Conservation (phyloP, 2,797 vertebrate genomes). For the Poecilia gillii region DNA sequence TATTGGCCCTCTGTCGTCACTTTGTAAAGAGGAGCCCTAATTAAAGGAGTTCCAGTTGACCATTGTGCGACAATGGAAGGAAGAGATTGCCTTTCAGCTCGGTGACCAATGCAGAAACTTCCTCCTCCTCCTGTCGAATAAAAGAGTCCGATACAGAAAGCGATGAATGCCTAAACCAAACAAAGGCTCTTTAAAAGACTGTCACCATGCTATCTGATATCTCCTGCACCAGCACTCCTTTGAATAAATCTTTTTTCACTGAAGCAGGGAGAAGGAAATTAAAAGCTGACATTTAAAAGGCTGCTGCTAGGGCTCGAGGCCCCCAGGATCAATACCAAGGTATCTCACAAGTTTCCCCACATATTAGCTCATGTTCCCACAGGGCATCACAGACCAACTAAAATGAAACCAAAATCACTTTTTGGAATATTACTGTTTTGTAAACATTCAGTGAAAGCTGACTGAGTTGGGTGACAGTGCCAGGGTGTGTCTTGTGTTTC, state of each 20-base stretch:
- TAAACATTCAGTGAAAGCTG: conserved; percentile 27
- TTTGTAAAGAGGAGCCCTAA: conserved; percentile 74
- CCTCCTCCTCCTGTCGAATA: conserved; percentile 72
- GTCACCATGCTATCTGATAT: conserved; percentile 81
- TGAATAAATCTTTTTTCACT: conserved; percentile 75
- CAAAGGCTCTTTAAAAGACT: conserved; percentile 82
- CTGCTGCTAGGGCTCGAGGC: conserved; percentile 67
- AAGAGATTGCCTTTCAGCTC: conserved; percentile 79
- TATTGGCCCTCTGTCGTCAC: conserved; percentile 75
- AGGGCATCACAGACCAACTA: conserved; percentile 57
- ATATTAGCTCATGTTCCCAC: conserved; percentile 69
- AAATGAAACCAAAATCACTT: conserved; percentile 65
- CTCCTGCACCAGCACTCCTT: conserved; percentile 75
- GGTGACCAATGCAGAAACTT: conserved; percentile 71
- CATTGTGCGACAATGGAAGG: conserved; percentile 74
- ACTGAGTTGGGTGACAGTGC: conserved; percentile 2
- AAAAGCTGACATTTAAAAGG: conserved; percentile 80
- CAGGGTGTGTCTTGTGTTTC: not conserved
- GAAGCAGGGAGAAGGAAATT: conserved; percentile 76
- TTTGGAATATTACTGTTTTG: conserved; percentile 61
- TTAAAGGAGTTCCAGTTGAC: conserved; percentile 80
- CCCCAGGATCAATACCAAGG: conserved; percentile 73
- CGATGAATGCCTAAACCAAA: conserved; percentile 79
- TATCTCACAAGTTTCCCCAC: conserved; percentile 62
- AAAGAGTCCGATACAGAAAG: conserved; percentile 79